Evolutionary conservation across 2,797 vertebrate genomes (phyloP).

Genomic region (Gobionotothen gibberifrons): DNA sequence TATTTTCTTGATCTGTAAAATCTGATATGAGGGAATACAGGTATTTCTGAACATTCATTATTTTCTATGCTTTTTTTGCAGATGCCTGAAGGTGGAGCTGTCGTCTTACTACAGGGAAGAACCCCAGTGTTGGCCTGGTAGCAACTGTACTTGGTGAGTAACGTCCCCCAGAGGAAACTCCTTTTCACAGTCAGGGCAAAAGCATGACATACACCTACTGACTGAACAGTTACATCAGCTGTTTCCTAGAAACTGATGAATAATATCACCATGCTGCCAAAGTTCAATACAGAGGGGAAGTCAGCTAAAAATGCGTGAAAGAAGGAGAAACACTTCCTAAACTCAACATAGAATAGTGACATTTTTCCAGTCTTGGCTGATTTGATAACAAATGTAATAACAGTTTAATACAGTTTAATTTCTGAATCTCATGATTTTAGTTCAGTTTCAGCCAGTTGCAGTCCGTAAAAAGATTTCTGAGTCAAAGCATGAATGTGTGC

Average conservation of each 20-base stretch:
- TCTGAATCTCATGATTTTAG: background rate
- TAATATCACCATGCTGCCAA: background rate
- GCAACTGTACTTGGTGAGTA: conserved; percentile 27
- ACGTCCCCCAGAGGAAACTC: conserved; percentile 9
- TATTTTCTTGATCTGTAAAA: background rate
- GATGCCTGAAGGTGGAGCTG: conserved; percentile 33
- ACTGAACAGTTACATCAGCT: conserved; percentile 37
- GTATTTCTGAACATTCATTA: background rate
- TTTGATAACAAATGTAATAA: background rate
- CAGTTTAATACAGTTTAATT: background rate
- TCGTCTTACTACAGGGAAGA: background rate
- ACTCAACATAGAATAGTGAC: background rate
- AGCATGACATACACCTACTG: conserved; percentile 34
- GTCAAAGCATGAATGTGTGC: background rate
- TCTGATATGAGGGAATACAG: background rate
- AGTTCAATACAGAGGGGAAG: conserved; percentile 5
- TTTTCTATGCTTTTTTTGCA: background rate
- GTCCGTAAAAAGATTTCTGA: too few species aligned
- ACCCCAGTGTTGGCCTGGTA: background rate
- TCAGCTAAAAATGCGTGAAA: background rate
- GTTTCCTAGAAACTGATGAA: conserved; percentile 27
- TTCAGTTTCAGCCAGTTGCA: background rate
- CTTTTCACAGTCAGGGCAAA: conserved; percentile 16
- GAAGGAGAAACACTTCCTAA: background rate
- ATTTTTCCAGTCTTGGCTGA: background rate